A percentile compares a stretch with the other conserved stretches of the same genome.
Evolutionary conservation across 1,140 invertebrate species (phyloP).

Genomic region (Trypoxylus dichotomus): DNA sequence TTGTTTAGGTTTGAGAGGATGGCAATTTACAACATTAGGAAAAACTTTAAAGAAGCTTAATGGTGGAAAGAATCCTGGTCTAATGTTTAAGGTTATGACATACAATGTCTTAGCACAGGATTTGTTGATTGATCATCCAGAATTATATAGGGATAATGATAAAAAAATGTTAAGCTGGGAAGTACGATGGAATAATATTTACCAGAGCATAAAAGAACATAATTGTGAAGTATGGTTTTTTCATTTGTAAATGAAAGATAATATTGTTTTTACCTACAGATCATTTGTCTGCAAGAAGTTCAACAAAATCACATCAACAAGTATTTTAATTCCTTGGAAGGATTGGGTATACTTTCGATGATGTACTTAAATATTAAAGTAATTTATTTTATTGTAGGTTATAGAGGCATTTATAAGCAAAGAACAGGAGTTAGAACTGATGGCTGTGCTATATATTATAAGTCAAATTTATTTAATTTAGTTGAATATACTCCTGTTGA

Average conservation of each 20-base stretch:
- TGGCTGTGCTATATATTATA: conserved; percentile 85
- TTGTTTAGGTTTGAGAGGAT: not conserved
- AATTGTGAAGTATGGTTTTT: conserved; percentile 71
- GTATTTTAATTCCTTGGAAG: conserved; percentile 62
- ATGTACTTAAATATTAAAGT: conserved; percentile 43
- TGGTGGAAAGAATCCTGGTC: conserved; percentile 32
- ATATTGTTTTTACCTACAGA: conserved; percentile 55
- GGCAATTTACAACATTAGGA: conserved; percentile 24
- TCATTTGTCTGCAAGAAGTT: conserved; percentile 86
- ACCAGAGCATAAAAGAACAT: conserved; percentile 69
- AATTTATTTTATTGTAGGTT: conserved; percentile 50
- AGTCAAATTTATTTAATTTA: conserved; percentile 63
- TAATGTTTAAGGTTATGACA: conserved; percentile 59
- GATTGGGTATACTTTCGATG: conserved; percentile 43
- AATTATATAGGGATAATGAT: conserved; percentile 72
- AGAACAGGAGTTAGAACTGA: conserved; percentile 69
- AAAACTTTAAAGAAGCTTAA: conserved; percentile 6
- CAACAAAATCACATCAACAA: conserved; percentile 72
- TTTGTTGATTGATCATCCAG: conserved; percentile 71
- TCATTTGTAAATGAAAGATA: conserved; percentile 37
- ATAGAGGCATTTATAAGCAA: conserved; percentile 71
- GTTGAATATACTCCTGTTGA: conserved; percentile 65
- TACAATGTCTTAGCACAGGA: conserved; percentile 90
- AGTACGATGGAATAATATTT: conserved; percentile 66
- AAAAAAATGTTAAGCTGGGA: conserved; percentile 69